phyloP scores from a whole-genome alignment of 2,113 vertebrate genomes.

The Tychaedon coryphoeus region DNA sequence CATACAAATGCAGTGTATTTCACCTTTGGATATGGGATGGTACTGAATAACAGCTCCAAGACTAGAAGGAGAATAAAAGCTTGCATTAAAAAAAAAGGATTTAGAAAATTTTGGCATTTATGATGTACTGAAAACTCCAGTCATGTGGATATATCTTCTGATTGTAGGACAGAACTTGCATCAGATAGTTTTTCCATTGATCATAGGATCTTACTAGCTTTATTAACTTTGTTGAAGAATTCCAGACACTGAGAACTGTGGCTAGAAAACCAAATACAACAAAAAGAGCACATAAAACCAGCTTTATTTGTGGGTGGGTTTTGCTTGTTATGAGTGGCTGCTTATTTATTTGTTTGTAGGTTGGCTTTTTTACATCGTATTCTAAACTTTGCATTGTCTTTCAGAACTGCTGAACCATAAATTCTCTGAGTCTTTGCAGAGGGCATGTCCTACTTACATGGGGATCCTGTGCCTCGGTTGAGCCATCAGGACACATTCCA shows the following conservation, averaged over 20 bases:
- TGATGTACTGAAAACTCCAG: background rate
- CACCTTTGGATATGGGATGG: background rate
- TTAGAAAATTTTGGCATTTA: background rate
- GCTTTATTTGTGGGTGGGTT: fast-evolving
- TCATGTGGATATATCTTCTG: background rate
- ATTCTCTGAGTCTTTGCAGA: background rate
- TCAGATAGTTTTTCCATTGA: background rate
- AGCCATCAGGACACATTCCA: background rate
- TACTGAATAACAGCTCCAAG: background rate
- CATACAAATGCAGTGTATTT: background rate
- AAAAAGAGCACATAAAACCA: background rate
- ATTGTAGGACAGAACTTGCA: background rate
- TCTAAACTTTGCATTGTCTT: background rate
- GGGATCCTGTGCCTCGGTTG: background rate
- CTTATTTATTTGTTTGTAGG: background rate
- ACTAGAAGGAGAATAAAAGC: background rate
- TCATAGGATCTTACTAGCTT: background rate
- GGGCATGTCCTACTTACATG: background rate
- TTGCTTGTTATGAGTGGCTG: fast-evolving
- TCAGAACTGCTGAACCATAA: background rate
- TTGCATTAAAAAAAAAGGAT: background rate
- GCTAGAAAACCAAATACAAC: background rate
- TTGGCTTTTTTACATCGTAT: background rate
- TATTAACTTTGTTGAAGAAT: background rate
- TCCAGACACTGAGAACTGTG: background rate